These are phyloP conservation scores for Balaeniceps rex DNA, from an alignment of 2,113 vertebrate species.

Conservation along the genomic window DNA sequence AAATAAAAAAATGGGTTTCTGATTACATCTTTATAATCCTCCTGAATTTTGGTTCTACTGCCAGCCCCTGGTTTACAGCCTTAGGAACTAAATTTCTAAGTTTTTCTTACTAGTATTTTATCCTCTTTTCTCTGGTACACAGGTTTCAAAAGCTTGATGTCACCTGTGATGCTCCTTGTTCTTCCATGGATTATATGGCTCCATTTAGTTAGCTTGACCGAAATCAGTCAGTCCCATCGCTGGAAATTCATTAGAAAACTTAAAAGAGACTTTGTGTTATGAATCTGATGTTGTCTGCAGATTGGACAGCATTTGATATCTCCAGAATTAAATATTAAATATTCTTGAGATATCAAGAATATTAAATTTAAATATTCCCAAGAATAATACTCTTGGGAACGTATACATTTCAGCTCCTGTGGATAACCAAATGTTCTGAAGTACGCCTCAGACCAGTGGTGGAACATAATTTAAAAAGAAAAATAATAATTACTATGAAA, in stretches of 20 bases:
- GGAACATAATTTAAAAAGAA: background rate
- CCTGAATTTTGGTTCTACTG: background rate
- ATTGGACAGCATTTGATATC: background rate
- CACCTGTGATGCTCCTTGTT: background rate
- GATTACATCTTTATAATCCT: background rate
- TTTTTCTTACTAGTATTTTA: background rate
- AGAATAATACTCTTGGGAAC: background rate
- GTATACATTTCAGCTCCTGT: background rate
- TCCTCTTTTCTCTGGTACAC: background rate
- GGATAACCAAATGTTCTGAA: background rate
- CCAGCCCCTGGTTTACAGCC: background rate
- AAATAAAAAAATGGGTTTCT: background rate
- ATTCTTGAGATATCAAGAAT: too few species aligned
- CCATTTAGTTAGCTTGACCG: background rate
- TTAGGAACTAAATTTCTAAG: background rate
- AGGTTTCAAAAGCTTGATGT: background rate
- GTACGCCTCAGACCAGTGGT: background rate
- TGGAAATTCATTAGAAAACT: background rate
- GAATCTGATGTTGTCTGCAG: background rate
- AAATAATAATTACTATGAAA: background rate
- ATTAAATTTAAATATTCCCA: too few species aligned
- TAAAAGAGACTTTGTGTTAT: background rate
- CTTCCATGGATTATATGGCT: background rate
- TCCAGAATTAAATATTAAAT: background rate
- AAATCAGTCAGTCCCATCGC: background rate